phyloP scores from a whole-genome alignment of 2,797 vertebrate genomes.

The Coracias cyanogaster region DNA sequence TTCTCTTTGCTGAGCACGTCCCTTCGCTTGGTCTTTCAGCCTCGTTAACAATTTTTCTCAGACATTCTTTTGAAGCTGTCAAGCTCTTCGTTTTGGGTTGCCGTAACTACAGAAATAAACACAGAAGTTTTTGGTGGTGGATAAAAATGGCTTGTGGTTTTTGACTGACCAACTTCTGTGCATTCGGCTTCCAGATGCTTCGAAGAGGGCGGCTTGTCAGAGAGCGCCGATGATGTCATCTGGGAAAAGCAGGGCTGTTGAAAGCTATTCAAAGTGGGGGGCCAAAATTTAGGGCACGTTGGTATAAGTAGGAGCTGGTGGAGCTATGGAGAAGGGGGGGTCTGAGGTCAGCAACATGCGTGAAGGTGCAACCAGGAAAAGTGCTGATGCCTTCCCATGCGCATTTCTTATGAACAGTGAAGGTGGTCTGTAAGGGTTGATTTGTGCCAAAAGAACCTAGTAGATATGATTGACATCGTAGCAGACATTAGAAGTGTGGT shows the following conservation, averaged over 20 bases:
- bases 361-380: neutral
- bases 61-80: neutral
- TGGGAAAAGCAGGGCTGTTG: neutral
- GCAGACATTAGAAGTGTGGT: neutral
- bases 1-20: neutral
- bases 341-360: rapidly evolving
- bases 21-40: neutral
- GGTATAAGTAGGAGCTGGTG: neutral
- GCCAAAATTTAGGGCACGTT: neutral
- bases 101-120: slow-evolving; percentile 37
- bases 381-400: neutral
- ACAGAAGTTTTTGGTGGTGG: slow-evolving; percentile 17
- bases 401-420: neutral
- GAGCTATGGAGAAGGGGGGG: neutral
- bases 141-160: slow-evolving; percentile 39
- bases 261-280: neutral
- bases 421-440: neutral
- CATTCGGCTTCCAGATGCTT: slow-evolving; percentile 2
- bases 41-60: neutral
- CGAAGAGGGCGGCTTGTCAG: rapidly evolving
- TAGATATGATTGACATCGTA: neutral
- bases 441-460: neutral
- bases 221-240: rapidly evolving
- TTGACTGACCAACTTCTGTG: neutral
- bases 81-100: neutral